Percentiles rank a stretch among this genome's conserved stretches.
These are phyloP conservation scores for Himalopsyche tibetana DNA, from an alignment of 2,888 invertebrate species.

Conservation along the genomic window DNA sequence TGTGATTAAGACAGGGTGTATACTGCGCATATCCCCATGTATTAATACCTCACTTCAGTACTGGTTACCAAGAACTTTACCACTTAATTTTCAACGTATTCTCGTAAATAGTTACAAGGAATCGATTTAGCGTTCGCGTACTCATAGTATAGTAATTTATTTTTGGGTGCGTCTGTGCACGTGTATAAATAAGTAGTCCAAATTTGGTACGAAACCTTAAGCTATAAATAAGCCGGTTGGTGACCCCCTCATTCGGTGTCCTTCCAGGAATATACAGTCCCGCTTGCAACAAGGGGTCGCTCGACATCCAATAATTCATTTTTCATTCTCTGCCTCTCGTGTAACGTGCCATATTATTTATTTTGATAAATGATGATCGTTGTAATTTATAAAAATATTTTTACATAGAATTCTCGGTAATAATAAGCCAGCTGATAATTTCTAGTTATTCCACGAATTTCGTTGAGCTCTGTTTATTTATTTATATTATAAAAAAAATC, in stretches of 20 bases:
- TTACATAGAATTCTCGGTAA: slow-evolving; percentile 5
- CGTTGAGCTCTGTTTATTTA: not conserved
- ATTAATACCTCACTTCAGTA: too few relatives aligned
- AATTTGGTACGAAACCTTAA: too few relatives aligned
- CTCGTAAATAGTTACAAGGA: too few relatives aligned
- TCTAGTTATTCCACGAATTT: not conserved
- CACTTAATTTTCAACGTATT: too few relatives aligned
- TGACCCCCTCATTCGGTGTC: not conserved
- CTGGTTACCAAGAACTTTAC: too few relatives aligned
- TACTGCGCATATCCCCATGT: too few relatives aligned
- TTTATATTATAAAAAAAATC: too few relatives aligned
- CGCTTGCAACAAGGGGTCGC: slow-evolving; percentile 14
- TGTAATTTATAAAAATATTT: not conserved
- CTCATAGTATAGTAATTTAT: too few relatives aligned
- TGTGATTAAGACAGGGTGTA: too few relatives aligned
- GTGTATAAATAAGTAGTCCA: too few relatives aligned
- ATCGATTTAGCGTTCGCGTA: too few relatives aligned
- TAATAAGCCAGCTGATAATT: slow-evolving; percentile 11
- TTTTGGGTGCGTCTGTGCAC: too few relatives aligned
- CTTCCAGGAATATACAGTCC: slow-evolving; percentile 17
- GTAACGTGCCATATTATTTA: slow-evolving; percentile 18
- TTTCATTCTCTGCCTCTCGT: slow-evolving; percentile 4
- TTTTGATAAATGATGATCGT: slow-evolving; percentile 21
- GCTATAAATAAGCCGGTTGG: not conserved
- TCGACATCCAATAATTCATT: slow-evolving; percentile 14